Evolutionary conservation across 2,797 vertebrate species (phyloP).

Genomic region (Protosalanx chinensis): DNA sequence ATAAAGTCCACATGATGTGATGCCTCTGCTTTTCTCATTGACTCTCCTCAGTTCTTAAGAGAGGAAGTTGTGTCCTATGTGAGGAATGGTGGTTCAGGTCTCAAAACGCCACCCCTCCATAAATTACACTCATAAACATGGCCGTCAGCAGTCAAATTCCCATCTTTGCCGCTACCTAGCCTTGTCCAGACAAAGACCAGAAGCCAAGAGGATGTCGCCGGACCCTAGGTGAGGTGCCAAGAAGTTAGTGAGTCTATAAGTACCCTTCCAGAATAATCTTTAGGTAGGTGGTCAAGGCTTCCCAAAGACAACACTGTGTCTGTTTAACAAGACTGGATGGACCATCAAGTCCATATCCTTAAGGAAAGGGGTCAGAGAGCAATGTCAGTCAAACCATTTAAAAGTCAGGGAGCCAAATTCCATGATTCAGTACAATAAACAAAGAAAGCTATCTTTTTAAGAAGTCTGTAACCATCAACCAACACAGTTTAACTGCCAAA

Average conservation of each 20-base stretch:
- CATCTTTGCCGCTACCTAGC: not conserved
- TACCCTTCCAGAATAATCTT: not conserved
- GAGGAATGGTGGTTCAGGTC: not conserved
- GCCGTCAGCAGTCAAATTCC: not conserved
- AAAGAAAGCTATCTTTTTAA: not conserved
- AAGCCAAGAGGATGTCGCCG: not conserved
- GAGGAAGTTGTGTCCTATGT: not conserved
- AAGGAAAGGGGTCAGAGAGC: not conserved
- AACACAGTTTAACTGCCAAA: not conserved
- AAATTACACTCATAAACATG: slow-evolving; percentile 1
- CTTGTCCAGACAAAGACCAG: not conserved
- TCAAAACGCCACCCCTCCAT: not conserved
- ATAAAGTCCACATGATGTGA: not conserved
- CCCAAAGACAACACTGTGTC: slow-evolving; percentile 1
- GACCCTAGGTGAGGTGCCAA: not conserved
- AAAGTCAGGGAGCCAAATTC: not conserved
- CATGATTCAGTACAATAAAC: not conserved
- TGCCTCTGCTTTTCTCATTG: not conserved
- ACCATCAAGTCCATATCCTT: not conserved
- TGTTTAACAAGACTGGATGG: not conserved
- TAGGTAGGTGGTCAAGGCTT: not conserved
- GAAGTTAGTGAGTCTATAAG: not conserved
- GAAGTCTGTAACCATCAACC: not conserved
- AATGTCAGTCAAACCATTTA: not conserved
- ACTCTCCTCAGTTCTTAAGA: not conserved